Evolutionary conservation across 2,113 vertebrate species (phyloP).

Genomic region (Zingel zingel): DNA sequence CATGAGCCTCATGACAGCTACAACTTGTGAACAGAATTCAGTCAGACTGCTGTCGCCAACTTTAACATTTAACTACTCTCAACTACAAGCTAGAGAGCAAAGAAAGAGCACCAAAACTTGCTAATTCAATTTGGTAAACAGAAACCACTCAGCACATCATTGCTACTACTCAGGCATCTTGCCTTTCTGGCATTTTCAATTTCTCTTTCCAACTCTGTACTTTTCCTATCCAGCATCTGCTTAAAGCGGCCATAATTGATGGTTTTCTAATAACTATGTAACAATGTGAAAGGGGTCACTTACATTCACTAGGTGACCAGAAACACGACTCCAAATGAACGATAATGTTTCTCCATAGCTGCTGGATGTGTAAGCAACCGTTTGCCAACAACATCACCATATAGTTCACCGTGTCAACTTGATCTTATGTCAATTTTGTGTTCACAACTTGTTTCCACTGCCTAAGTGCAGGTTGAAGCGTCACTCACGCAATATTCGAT

Average conservation of each 20-base stretch:
- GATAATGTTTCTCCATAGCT: not conserved
- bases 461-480: not conserved
- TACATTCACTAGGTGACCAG: not conserved
- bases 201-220: not conserved
- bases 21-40: not conserved
- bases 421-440: not conserved
- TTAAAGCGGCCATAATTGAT: not conserved
- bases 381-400: not conserved
- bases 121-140: not conserved
- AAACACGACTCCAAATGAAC: not conserved
- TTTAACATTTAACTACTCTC: not conserved
- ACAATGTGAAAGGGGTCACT: not conserved
- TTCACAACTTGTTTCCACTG: not conserved
- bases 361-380: not conserved
- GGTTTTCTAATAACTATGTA: not conserved
- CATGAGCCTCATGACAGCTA: not conserved
- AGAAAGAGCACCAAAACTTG: not conserved
- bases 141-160: not conserved
- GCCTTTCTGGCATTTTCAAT: not conserved
- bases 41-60: not conserved
- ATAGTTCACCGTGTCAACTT: not conserved
- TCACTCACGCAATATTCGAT: not conserved
- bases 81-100: not conserved
- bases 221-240: not conserved
- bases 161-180: not conserved